Evolutionary conservation across 2,888 invertebrate species (phyloP), one percentile per base, ranked within the genome.

Genomic region (Terebella lapidaria): DNA sequence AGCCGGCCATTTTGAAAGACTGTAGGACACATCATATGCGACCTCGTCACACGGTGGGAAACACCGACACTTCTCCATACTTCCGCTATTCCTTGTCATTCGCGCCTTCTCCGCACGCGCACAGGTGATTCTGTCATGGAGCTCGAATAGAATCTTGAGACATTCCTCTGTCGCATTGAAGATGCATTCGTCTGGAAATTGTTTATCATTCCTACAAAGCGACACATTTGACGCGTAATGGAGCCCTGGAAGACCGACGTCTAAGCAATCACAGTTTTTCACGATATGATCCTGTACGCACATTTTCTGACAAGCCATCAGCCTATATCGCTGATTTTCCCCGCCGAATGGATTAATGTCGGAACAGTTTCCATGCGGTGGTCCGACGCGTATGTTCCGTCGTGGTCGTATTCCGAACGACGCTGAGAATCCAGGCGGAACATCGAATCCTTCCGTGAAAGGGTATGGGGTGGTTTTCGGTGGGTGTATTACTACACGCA

Each of bases 251-350:
- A 67, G 51, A 1, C 56, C 53, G 3, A 61, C 52, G 30, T 67
- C 67, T 18, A 35, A 42, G 29, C 67, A 67, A 15, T 45, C 54
- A 46, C 67, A 67, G 3, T 47, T 15, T n/a, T 58, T 26, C 1
- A 63, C 53, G 22, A 67, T 58, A 56, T 61, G 56, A 15, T 56
- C 53, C 56, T 67, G 67, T 5, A 67, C 25, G 57, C 67, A 67
- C 67, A 67, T 67, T 54, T 66, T 66, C 57, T 65, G 65, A 52
- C 67, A 67, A 10, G 67, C 51, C 59, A 65, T 63, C 30, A 63
- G 46, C 1, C 67, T 45, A 52, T 67, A 67, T 5, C 60, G 22
- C 22, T 46, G 35, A 2, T 24, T 59, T 4, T 53, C 47, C 22
- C 49, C 54, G 5, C 49, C 65, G 30, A 67, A 66, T 24, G 65